Base-by-base conservation (phyloP, 2,888 invertebrate genomes). In the Latheticus oryzae region DNA sequence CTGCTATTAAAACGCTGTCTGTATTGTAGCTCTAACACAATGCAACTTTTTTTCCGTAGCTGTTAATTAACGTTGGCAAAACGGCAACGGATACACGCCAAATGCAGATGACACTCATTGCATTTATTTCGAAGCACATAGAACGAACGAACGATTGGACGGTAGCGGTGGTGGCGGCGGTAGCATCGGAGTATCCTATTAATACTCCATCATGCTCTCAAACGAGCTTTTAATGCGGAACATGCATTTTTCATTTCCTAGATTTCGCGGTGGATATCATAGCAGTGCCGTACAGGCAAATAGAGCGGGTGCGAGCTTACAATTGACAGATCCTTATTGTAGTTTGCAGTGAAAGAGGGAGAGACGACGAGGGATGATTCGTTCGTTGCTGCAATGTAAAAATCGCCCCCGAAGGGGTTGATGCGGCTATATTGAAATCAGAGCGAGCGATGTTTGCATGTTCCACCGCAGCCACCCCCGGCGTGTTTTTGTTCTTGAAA, bases 261-360 rank as follows among this genome's bases (percentile, higher is more conserved):
- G 72, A 72, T 71, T 68, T 59, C 60, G 61, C 61, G 63, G n/a
- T n/a, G n/a, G 62, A 65, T 48, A 58, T 67, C 60, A 63, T 62
- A 63, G 61, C 61, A 60, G 32, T 57, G 35, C 67, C 60, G 60
- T 65, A 64, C 58, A 66, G 67, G 70, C 71, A 71, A 73, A 73
- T 71, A 72, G 70, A 71, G 68, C 67, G 68, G 68, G 67, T 65
- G 65, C 67, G 65, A 68, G 72, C 69, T 9, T 71, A 76, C 76
- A 74, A 76, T 75, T 75, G 74, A 75, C 74, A 73, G 75, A 75
- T 74, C 74, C 74, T 76, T 75, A 76, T 76, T 76, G 74, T 76
- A 68, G 66, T n/a, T 58, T 57, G 57, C 50, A 58, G 45, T 55
- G 62, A 60, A 52, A 58, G 53, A 51, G 54, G 62, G 60, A 52